phyloP scores from a whole-genome alignment of 2,888 invertebrate species.

The Pseudococcus longispinus region DNA sequence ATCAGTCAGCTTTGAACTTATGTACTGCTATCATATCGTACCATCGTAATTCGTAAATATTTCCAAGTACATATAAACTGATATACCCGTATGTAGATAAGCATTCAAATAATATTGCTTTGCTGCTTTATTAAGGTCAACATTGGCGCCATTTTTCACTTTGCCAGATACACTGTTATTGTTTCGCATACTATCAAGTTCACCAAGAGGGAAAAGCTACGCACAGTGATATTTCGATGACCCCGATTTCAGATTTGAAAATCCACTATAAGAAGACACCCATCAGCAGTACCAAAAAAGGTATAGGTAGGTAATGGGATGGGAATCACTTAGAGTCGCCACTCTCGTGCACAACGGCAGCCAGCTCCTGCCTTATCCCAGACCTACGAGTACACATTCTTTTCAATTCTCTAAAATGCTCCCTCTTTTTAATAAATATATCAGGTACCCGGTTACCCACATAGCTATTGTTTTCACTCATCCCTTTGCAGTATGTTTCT shows the following conservation, averaged over 20 bases:
- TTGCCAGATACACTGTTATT: not conserved
- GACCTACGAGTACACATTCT: not conserved
- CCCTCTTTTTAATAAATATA: conserved; percentile 13
- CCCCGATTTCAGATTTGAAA: not conserved
- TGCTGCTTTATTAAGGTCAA: conserved; percentile 1
- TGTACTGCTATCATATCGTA: not conserved
- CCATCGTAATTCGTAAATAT: not conserved
- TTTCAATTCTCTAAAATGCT: conserved; percentile 7
- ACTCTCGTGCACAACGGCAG: conserved; percentile 33
- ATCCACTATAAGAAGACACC: not conserved
- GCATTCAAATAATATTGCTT: not conserved
- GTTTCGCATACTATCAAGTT: not conserved
- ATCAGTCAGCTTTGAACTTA: not conserved
- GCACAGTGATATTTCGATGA: not conserved
- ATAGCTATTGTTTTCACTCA: not conserved
- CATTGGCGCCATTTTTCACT: not conserved
- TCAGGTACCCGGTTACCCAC: not conserved
- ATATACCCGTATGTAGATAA: not conserved
- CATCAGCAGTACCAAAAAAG: not conserved
- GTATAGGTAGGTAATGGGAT: too few relatives aligned
- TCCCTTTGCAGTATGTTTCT: not conserved
- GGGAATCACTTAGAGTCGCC: conserved; percentile 48
- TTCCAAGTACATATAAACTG: not conserved
- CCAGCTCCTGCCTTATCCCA: not conserved
- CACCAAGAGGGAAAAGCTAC: not conserved